Base-by-base conservation (phyloP, 2,797 vertebrate species). In the Eupleurogrammus muticus region DNA sequence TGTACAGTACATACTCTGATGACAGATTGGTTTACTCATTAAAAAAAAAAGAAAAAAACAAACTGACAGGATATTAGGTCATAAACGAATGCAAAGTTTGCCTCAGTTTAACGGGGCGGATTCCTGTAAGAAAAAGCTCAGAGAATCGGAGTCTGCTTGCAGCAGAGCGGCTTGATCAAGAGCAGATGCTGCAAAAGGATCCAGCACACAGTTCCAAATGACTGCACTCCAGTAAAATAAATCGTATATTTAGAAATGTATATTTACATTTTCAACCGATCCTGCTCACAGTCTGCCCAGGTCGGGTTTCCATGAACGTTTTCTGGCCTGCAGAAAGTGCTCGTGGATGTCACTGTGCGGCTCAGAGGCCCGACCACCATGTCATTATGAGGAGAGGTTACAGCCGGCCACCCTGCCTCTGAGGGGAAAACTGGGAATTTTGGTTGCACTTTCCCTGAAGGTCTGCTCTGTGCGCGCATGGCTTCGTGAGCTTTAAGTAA, bases 171-270 rank as follows among this genome's bases (percentile, higher is more conserved):
- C 61, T 55, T 66, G 57, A 85, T 82, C 32, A 56, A 23, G 20
- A 79, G 53, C 70, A 80, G 74, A 82, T 77, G 75, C 20, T 56
- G 24, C 2, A 19, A 24, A 67, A 0, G 10, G 46, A 71, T 35
- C 9, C 14, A 7, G 40, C 28, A 28, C 28, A 28, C 28, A 28
- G 12, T 36, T 44, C 44, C 42, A 63, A 61, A 46, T 70, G 54
- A 55, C 76, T 76, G 34, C 46, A 65, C 12, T 63, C 55, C 13
- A 51, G 24, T 9, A 48, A 62, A 32, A 67, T 17, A 51, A 24
- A 21, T 38, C 14, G 32, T 35, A 51, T 51, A 73, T 81, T 70
- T 65, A 48, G 54, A 50, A 9, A 28, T 28, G 13, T 38, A n/a
- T 78, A 40, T 68, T 73, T 81, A 59, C 54, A 60, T 74, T 58